Evolutionary conservation across 92 coral and sea anemone species (phyloP).

Genomic region (Scolanthus callimorphus): DNA sequence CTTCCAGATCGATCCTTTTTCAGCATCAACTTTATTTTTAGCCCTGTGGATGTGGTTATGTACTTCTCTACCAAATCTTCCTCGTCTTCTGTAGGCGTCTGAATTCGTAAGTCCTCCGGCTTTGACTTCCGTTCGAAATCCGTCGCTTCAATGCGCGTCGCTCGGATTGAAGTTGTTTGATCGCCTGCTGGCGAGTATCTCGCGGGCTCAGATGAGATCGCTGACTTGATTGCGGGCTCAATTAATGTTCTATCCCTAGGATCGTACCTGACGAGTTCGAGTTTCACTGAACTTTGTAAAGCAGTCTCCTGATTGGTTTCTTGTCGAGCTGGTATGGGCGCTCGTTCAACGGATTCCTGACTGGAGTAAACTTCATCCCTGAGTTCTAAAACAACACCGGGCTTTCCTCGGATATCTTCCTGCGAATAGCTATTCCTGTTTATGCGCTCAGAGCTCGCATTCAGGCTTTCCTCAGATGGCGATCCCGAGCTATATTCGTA

Average conservation of each 20-base stretch:
- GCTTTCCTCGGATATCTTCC: slow-evolving; percentile 3
- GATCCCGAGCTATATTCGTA: slow-evolving; percentile 65
- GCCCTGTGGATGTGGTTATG: slow-evolving; percentile 53
- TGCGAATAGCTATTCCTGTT: slow-evolving; percentile 12
- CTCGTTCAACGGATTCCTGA: background rate
- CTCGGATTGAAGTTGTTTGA: background rate
- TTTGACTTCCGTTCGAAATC: too few relatives aligned
- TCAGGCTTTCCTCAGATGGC: slow-evolving; percentile 69
- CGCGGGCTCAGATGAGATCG: background rate
- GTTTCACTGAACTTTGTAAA: background rate
- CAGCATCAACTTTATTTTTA: slow-evolving; percentile 43
- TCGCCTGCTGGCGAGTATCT: background rate
- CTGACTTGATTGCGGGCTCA: background rate
- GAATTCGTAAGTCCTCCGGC: background rate
- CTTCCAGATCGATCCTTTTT: slow-evolving; percentile 7
- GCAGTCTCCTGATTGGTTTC: background rate
- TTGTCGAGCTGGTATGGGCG: background rate
- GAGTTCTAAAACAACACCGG: too few relatives aligned
- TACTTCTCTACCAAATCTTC: slow-evolving; percentile 36
- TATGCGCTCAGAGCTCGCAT: slow-evolving; percentile 22
- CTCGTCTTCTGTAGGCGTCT: background rate
- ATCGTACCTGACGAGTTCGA: background rate
- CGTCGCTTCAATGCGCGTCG: too few relatives aligned
- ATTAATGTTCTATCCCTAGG: background rate
- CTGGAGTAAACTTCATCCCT: too few relatives aligned